Percentiles rank a stretch among this genome's conserved stretches.
Evolutionary conservation across 2,113 vertebrate genomes (phyloP).

Genomic region (Sylvicapra grimmia): DNA sequence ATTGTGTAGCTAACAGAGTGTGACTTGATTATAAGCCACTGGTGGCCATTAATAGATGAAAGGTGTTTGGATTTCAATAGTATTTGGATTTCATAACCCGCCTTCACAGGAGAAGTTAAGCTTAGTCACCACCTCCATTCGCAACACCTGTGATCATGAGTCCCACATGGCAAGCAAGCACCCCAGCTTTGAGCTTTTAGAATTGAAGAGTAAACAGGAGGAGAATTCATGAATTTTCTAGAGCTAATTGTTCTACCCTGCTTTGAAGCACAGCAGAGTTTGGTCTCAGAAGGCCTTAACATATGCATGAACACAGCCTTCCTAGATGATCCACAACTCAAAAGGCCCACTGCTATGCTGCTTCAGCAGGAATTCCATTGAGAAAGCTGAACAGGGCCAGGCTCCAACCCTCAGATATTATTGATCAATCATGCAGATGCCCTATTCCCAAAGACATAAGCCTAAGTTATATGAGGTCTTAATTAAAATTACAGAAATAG

Average conservation of each 20-base stretch:
- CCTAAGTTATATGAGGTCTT: neutral
- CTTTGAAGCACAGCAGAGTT: conserved; percentile 27
- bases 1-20: conserved; percentile 59
- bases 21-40: conserved; percentile 62
- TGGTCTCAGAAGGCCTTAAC: conserved; percentile 32
- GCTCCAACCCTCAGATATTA: neutral
- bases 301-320: neutral
- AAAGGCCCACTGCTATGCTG: neutral
- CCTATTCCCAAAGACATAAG: neutral
- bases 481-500: neutral
- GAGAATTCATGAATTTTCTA: conserved; percentile 37
- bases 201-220: conserved; percentile 6
- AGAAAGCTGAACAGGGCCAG: neutral
- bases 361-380: neutral
- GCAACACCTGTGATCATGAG: conserved; percentile 48
- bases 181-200: conserved; percentile 28
- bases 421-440: neutral
- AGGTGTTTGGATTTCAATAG: conserved; percentile 55
- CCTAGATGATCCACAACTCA: neutral
- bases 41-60: conserved; percentile 59
- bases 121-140: neutral
- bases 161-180: neutral
- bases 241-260: neutral
- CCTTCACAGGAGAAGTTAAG: neutral
- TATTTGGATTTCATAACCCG: conserved; percentile 44